These are phyloP conservation scores for Phlogophora meticulosa DNA, from an alignment of 2,888 invertebrate genomes.

Conservation along the genomic window DNA sequence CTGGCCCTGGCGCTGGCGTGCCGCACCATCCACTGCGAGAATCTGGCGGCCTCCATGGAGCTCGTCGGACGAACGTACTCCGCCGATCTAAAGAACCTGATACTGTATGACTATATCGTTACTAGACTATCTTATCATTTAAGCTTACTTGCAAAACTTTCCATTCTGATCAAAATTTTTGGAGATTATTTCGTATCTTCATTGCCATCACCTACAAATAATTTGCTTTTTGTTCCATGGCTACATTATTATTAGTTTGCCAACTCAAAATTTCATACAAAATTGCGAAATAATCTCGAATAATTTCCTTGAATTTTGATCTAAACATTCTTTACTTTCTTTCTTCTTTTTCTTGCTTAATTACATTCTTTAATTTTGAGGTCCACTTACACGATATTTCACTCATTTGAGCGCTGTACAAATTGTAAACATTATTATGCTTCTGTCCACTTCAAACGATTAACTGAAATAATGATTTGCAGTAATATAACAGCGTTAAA, in stretches of 20 bases:
- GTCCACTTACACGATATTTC: background rate
- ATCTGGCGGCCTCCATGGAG: constrained; percentile 96
- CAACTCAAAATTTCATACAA: background rate
- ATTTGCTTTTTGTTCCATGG: background rate
- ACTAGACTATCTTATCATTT: constrained; percentile 15
- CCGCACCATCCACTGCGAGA: constrained; percentile 97
- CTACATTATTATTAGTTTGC: too few relatives aligned
- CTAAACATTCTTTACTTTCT: background rate
- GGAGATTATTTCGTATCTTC: constrained; percentile 19
- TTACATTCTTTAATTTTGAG: background rate
- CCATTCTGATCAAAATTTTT: background rate
- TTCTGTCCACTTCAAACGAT: background rate
- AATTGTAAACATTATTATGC: background rate
- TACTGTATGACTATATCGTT: constrained; percentile 92
- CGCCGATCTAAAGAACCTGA: constrained; percentile 97
- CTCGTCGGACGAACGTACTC: constrained; percentile 97
- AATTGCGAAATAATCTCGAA: constrained; percentile 19
- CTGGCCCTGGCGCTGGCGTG: constrained; percentile 98
- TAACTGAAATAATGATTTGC: background rate
- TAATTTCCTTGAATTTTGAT: background rate
- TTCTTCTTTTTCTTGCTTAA: constrained; percentile 2
- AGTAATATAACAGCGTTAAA: background rate
- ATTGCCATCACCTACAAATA: background rate
- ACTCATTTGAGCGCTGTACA: background rate
- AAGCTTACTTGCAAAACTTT: constrained; percentile 13